Conservation (phyloP, 1,140 invertebrate genomes). For the Micrasema longulum region DNA sequence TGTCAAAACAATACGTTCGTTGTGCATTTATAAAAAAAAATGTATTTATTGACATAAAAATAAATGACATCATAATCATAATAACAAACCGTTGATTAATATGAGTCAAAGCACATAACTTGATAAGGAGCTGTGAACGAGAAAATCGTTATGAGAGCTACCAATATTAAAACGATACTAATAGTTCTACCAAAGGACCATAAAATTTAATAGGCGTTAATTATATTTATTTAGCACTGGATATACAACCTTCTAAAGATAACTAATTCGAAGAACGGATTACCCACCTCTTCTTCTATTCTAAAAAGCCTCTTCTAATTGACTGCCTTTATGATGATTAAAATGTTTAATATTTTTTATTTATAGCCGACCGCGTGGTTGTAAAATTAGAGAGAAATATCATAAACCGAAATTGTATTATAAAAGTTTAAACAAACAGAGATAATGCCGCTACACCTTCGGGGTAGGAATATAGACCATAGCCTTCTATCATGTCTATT, state of each 20-base stretch:
- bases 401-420: constrained; percentile 49
- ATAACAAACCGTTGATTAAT: no score
- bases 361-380: constrained; percentile 30
- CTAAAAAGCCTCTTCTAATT: constrained; percentile 34
- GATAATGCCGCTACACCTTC: constrained; percentile 39
- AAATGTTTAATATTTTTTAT: constrained; percentile 51
- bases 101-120: neutral
- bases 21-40: neutral
- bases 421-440: constrained; percentile 53
- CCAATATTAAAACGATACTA: no score
- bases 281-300: no score
- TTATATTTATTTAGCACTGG: constrained; percentile 26
- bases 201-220: constrained; percentile 24
- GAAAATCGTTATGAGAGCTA: no score
- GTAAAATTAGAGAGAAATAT: constrained; percentile 54
- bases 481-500: neutral
- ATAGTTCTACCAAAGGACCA: neutral
- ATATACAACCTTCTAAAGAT: constrained; percentile 21
- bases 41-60: neutral
- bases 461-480: neutral
- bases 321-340: constrained; percentile 47
- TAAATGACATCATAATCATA: constrained; percentile 5
- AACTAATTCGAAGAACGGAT: neutral
- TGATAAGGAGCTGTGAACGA: neutral
- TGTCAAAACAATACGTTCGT: neutral